These are phyloP conservation scores for Moxostoma hubbsi DNA, from an alignment of 2,797 vertebrate genomes.

Conservation along the genomic window DNA sequence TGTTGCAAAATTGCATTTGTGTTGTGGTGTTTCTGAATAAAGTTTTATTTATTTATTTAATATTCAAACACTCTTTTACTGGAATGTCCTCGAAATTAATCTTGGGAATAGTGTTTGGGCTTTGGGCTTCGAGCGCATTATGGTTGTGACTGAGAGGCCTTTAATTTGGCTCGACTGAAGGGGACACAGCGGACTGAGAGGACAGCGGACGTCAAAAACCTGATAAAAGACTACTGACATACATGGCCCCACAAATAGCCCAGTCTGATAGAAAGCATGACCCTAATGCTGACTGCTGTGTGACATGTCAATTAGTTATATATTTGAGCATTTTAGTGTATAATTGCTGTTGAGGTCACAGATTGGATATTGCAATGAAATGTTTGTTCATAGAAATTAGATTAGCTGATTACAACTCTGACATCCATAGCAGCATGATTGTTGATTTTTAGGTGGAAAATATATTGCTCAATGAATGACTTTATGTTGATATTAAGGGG, in stretches of 20 bases:
- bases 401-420: too few species aligned
- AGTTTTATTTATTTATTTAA: not conserved
- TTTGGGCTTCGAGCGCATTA: conserved; percentile 63
- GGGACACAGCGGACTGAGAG: conserved; percentile 57
- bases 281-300: conserved; percentile 26
- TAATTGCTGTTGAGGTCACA: not conserved
- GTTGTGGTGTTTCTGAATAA: not conserved
- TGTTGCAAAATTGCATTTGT: not conserved
- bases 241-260: not conserved
- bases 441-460: too few species aligned
- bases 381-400: too few species aligned
- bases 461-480: too few species aligned
- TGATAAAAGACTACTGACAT: not conserved
- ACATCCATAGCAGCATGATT: too few species aligned
- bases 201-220: conserved; percentile 4
- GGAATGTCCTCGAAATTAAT: too few species aligned
- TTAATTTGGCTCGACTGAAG: conserved; percentile 69
- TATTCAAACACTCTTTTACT: too few species aligned
- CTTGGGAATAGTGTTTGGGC: conserved; percentile 28
- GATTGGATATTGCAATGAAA: not conserved
- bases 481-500: too few species aligned
- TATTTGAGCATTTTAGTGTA: conserved; percentile 1
- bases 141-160: conserved; percentile 56
- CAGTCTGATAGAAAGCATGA: conserved; percentile 28
- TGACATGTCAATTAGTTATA: conserved; percentile 15